These are phyloP conservation scores for Copidosoma floridanum DNA, from an alignment of 1,140 invertebrate species.

Conservation along the genomic window DNA sequence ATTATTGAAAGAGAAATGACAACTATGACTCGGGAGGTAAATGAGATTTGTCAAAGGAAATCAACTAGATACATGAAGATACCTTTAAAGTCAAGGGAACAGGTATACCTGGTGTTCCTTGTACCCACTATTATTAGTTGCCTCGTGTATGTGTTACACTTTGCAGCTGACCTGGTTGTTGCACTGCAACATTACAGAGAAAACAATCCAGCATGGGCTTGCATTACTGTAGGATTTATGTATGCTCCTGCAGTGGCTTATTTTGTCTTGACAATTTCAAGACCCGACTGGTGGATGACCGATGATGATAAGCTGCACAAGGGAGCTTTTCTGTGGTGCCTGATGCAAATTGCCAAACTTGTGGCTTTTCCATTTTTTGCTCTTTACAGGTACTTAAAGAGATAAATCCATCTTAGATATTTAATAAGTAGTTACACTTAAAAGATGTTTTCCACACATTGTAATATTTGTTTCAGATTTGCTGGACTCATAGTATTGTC, in stretches of 20 bases:
- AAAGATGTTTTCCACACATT: no score
- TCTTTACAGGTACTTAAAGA: conserved; percentile 62
- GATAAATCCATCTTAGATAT: not conserved
- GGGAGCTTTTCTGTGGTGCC: conserved; percentile 57
- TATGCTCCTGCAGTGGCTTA: conserved; percentile 58
- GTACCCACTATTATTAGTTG: conserved; percentile 51
- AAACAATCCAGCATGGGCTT: conserved; percentile 53
- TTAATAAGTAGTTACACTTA: no score
- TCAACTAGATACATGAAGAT: conserved; percentile 39
- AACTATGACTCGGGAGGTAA: conserved; percentile 34
- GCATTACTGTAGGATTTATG: conserved; percentile 56
- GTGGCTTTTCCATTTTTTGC: conserved; percentile 66
- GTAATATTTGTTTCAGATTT: conserved; percentile 60
- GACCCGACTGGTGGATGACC: conserved; percentile 58
- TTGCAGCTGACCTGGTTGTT: conserved; percentile 55
- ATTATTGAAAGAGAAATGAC: no score
- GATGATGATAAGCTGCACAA: conserved; percentile 46
- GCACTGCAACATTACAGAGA: conserved; percentile 55
- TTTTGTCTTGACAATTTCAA: conserved; percentile 59
- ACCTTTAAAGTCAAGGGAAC: conserved; percentile 56
- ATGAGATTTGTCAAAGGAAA: conserved; percentile 37
- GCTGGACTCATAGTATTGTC: conserved; percentile 69
- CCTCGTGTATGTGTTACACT: conserved; percentile 52
- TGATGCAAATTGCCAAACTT: conserved; percentile 59
- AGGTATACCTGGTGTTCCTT: conserved; percentile 54